Evolutionary conservation across 2,888 invertebrate species (phyloP).

Genomic region (Papilio gigon): DNA sequence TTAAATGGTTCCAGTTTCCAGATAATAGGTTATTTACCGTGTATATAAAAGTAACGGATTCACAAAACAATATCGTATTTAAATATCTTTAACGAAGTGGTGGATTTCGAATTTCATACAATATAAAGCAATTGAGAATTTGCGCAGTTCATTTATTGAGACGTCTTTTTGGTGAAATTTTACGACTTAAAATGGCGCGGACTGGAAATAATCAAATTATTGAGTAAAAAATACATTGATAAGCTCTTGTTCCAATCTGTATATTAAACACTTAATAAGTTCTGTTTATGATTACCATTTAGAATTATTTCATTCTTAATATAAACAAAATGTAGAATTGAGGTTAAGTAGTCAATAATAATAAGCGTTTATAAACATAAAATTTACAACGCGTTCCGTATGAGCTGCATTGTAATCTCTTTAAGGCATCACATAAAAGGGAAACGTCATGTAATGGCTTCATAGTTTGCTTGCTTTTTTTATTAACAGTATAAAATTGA

Average conservation of each 20-base stretch:
- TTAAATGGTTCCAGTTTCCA: slow-evolving; percentile 2
- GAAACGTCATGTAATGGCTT: slow-evolving; percentile 39
- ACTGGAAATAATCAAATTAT: slow-evolving; percentile 32
- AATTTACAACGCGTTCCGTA: slow-evolving; percentile 40
- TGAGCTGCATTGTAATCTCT: slow-evolving; percentile 40
- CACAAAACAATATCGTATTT: slow-evolving; percentile 1
- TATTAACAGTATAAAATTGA: slow-evolving; percentile 32
- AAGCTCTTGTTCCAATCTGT: slow-evolving; percentile 27
- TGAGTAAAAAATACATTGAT: slow-evolving; percentile 25
- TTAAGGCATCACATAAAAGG: slow-evolving; percentile 41
- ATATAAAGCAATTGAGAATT: slow-evolving; percentile 26
- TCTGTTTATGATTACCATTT: slow-evolving; percentile 29
- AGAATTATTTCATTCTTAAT: slow-evolving; percentile 35
- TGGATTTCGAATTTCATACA: slow-evolving; percentile 3
- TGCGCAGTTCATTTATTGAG: slow-evolving; percentile 36
- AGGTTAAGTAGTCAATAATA: slow-evolving; percentile 41
- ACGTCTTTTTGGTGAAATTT: slow-evolving; percentile 29
- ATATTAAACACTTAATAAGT: slow-evolving; percentile 40
- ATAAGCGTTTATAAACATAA: slow-evolving; percentile 40
- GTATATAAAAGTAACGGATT: slow-evolving; percentile 23
- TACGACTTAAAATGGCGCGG: slow-evolving; percentile 23
- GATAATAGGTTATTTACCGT: slow-evolving; percentile 18
- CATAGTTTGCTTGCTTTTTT: slow-evolving; percentile 35
- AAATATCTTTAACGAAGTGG: slow-evolving; percentile 8
- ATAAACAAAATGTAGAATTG: slow-evolving; percentile 37